Conservation (phyloP, 2,888 invertebrate species). For the Seira sanloemensis region DNA sequence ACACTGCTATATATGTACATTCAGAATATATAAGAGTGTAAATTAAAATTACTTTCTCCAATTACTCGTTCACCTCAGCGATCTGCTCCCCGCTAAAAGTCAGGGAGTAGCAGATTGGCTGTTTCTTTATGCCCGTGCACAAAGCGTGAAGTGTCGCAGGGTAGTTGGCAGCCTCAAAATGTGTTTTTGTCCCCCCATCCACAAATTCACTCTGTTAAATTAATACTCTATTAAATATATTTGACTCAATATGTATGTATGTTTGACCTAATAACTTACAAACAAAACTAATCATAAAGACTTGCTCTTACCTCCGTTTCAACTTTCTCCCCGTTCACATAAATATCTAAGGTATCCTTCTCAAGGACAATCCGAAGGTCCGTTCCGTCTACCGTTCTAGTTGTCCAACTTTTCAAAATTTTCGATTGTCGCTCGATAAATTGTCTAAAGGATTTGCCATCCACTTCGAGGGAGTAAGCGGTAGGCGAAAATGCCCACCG, state of each 20-base stretch:
- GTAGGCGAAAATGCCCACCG: conserved; percentile 84
- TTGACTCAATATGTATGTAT: conserved; percentile 11
- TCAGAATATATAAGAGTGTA: no score
- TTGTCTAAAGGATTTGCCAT: conserved; percentile 87
- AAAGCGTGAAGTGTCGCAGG: conserved; percentile 69
- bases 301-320: conserved; percentile 80
- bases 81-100: conserved; percentile 72
- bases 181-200: conserved; percentile 89
- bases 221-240: not conserved
- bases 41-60: no score
- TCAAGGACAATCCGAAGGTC: conserved; percentile 85
- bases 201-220: conserved; percentile 86
- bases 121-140: conserved; percentile 71
- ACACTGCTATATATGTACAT: no score
- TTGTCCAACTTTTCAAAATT: conserved; percentile 85
- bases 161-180: conserved; percentile 81
- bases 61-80: conserved; percentile 66
- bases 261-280: not conserved
- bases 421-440: conserved; percentile 88
- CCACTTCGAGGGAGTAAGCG: conserved; percentile 87
- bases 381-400: conserved; percentile 78
- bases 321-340: conserved; percentile 84
- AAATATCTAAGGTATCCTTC: conserved; percentile 85
- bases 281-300: not conserved
- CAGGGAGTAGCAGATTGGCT: conserved; percentile 71